A percentile compares a stretch with the other conserved stretches of the same genome.
Evolutionary conservation across 2,888 invertebrate species (phyloP).

Genomic region (Meganola albula): DNA sequence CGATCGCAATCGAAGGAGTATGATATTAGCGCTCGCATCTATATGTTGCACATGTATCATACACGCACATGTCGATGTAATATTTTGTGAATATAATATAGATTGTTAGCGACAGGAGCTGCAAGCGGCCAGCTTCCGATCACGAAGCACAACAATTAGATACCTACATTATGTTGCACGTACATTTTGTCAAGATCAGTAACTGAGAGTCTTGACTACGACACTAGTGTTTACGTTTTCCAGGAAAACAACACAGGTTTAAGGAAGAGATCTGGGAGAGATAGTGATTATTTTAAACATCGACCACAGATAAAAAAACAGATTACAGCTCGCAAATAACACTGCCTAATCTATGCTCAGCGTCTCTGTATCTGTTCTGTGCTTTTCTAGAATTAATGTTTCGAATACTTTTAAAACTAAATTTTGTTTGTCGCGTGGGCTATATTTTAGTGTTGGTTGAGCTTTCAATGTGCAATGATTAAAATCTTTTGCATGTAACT

Average conservation of each 20-base stretch:
- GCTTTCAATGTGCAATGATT: slow-evolving; percentile 43
- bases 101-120: slow-evolving; percentile 61
- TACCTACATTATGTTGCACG: slow-evolving; percentile 66
- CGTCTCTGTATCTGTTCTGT: slow-evolving; percentile 65
- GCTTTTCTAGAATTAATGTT: slow-evolving; percentile 60
- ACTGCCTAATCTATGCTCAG: slow-evolving; percentile 73
- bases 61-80: slow-evolving; percentile 53
- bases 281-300: slow-evolving; percentile 39
- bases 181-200: slow-evolving; percentile 40
- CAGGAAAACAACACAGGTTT: slow-evolving; percentile 60
- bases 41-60: slow-evolving; percentile 63
- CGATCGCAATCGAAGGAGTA: slow-evolving; percentile 48
- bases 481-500: no score
- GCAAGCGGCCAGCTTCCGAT: slow-evolving; percentile 70
- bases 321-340: slow-evolving; percentile 71
- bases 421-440: no score
- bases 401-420: slow-evolving; percentile 37
- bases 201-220: no score
- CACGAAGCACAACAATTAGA: slow-evolving; percentile 55
- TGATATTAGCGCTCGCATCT: slow-evolving; percentile 54
- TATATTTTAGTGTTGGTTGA: no score
- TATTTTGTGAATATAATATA: slow-evolving; percentile 39
- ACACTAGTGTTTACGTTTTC: slow-evolving; percentile 29
- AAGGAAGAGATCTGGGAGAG: slow-evolving; percentile 49
- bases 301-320: slow-evolving; percentile 45